Evolutionary conservation across 2,888 invertebrate species (phyloP), one percentile per base, ranked within the genome.

Genomic region (Lepidochrysops patricia): DNA sequence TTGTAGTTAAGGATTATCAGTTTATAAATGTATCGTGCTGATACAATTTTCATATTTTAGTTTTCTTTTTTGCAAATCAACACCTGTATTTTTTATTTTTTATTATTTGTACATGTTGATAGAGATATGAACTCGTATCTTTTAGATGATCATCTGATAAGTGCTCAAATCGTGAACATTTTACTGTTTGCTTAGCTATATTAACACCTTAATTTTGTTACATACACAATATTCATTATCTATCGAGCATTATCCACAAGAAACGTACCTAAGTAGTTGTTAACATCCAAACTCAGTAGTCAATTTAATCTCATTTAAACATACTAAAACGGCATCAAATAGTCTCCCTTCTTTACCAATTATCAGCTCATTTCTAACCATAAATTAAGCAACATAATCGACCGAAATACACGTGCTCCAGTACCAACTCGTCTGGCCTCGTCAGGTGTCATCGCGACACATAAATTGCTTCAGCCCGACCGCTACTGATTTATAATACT

Each of bases 401-500:
- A 43, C 19, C 7, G 13, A 52, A 52, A 26, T 52, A 26, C 26
- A 13, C 15, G 2, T 13, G 50, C 26, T 50, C n/a, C 27, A 13
- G 27, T 27, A 4, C 29, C 19, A 12, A 34, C 15, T 13, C 19
- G 27, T 54, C 29, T 29, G 54, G 54, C 15, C 15, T 19, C 19
- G 4, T 43, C 43, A 19, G 54, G 19, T 27, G 32, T 54, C 54
- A 19, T 32, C 54, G 12, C 5, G 29, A 7, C 15, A 15, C 23
- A 54, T 54, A 54, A 29, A 54, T 29, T 29, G 32, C 15, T 5
- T 19, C 27, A 29, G 29, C 29, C 7, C 15, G 43, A 15, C 43
- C 23, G 54, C 19, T 15, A 15, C 54, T 54, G 54, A 54, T 54
- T 54, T 54, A 54, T 32, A 54, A 9, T 9, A 29, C 29, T 29